Evolutionary conservation across 35 echinoderm and acorn worm species (phyloP), one percentile per base, ranked within the genome.

Genomic region (Heliocidaris tuberculata): DNA sequence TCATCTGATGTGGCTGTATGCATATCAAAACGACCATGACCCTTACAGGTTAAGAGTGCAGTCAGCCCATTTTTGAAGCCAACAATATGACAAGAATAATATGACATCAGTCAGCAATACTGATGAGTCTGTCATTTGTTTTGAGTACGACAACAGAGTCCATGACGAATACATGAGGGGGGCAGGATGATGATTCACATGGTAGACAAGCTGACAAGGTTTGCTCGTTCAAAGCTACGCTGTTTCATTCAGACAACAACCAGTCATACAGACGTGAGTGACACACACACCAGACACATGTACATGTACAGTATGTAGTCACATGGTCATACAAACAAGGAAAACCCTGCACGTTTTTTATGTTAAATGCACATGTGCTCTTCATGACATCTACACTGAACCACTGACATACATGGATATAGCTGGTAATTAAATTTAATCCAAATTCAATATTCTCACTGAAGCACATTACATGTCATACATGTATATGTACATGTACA

Each of bases 61-160:
- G 11, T n/a, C 32, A 17, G 31, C 24, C 70, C 87, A 13, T 27
- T n/a, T n/a, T n/a, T 47, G 47, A 89, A 47, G 87, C 47, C 87
- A 89, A 88, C 9, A 88, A 88, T 24, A 70, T 88, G 86, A 88
- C 86, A 88, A 88, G 15, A 42, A 89, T 48, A 89, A 89, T 32
- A 89, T 48, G 47, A 42, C 47, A 89, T 32, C 87, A 89, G 21
- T 78, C 65, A 78, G 17, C 21, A n/a, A n/a, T 19, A 78, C 21
- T 78, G 65, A 78, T 78, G 65, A 19, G 21, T 78, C 65, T 78
- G 65, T 78, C 65, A 78, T 78, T 78, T 78, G 65, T 27, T 78
- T 78, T 78, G 65, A n/a, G 65, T 78, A 78, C 27, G 65, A 78
- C 65, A n/a, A 7, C 27, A 78, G 21, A 78, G 4, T 27, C 21